Percentiles rank a stretch among this genome's conserved stretches.
phyloP scores from a whole-genome alignment of 2,797 vertebrate species.

The Gymnodraco acuticeps region DNA sequence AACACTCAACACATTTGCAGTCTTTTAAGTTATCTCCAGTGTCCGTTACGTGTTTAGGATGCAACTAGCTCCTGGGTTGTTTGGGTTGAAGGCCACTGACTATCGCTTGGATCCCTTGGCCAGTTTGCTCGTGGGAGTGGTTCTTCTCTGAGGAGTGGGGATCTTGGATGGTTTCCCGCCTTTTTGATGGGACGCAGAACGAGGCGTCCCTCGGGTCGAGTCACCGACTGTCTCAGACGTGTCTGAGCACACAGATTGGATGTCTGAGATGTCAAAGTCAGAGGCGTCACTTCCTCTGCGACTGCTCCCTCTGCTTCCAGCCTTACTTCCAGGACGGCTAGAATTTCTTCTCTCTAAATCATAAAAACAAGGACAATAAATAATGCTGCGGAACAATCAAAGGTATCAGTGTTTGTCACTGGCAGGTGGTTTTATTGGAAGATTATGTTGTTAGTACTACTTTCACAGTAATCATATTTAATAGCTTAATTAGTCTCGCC shows the following conservation, averaged over 20 bases:
- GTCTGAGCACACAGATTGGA: slow-evolving; percentile 97
- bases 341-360: slow-evolving; percentile 88
- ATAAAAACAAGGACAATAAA: not conserved
- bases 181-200: slow-evolving; percentile 88
- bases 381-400: not conserved
- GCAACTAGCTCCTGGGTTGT: slow-evolving; percentile 63
- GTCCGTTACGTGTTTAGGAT: slow-evolving; percentile 67
- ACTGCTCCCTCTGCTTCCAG: slow-evolving; percentile 96
- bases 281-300: slow-evolving; percentile 97
- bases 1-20: slow-evolving; percentile 84
- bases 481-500: not conserved
- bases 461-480: not conserved
- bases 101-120: slow-evolving; percentile 96
- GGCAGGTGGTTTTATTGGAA: not conserved
- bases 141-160: slow-evolving; percentile 93
- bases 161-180: slow-evolving; percentile 96
- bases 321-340: slow-evolving; percentile 95
- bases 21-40: slow-evolving; percentile 84
- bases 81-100: slow-evolving; percentile 79
- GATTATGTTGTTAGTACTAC: not conserved
- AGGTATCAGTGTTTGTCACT: not conserved
- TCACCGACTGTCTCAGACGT: slow-evolving; percentile 90
- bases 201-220: slow-evolving; percentile 85
- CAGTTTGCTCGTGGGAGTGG: slow-evolving; percentile 89
- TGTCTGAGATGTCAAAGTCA: slow-evolving; percentile 99